These are phyloP conservation scores for Xylophagus ater DNA, from an alignment of 2,888 invertebrate species.

Conservation along the genomic window DNA sequence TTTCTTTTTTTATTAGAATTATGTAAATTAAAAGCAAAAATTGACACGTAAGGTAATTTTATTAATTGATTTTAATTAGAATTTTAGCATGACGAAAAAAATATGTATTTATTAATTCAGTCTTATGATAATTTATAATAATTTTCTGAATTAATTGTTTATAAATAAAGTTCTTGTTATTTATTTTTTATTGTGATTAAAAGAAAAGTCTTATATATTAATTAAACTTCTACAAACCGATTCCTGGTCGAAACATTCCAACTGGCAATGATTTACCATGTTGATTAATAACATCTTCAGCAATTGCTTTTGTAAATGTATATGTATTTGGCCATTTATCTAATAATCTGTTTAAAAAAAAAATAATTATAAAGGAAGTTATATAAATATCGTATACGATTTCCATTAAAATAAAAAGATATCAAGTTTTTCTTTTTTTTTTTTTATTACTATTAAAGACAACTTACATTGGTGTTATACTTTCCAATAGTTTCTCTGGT, in stretches of 20 bases:
- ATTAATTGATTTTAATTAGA: too few species aligned
- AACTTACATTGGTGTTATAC: slow-evolving; percentile 43
- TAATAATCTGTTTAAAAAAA: slow-evolving; percentile 42
- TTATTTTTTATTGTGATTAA: too few species aligned
- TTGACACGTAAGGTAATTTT: too few species aligned
- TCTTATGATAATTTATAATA: too few species aligned
- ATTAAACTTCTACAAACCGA: slow-evolving; percentile 58
- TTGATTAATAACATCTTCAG: slow-evolving; percentile 61
- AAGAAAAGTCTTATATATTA: too few species aligned
- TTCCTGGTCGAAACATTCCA: slow-evolving; percentile 74
- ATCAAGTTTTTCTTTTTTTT: not conserved
- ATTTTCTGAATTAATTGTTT: too few species aligned
- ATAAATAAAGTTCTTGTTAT: too few species aligned
- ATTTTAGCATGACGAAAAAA: too few species aligned
- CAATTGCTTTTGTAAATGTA: slow-evolving; percentile 81
- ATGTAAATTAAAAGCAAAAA: too few species aligned
- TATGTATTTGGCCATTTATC: slow-evolving; percentile 80
- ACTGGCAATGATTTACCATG: slow-evolving; percentile 63
- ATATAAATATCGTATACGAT: not conserved
- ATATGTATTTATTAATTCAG: too few species aligned
- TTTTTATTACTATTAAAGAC: not conserved
- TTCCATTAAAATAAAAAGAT: not conserved
- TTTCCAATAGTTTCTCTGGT: slow-evolving; percentile 43
- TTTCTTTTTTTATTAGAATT: too few species aligned
- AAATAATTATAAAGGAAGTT: not conserved